Percentiles rank a stretch among this genome's conserved stretches.
phyloP scores from a whole-genome alignment of 30 jellyfish, hydroid and myxozoan species.

The Catostylus mosaicus region DNA sequence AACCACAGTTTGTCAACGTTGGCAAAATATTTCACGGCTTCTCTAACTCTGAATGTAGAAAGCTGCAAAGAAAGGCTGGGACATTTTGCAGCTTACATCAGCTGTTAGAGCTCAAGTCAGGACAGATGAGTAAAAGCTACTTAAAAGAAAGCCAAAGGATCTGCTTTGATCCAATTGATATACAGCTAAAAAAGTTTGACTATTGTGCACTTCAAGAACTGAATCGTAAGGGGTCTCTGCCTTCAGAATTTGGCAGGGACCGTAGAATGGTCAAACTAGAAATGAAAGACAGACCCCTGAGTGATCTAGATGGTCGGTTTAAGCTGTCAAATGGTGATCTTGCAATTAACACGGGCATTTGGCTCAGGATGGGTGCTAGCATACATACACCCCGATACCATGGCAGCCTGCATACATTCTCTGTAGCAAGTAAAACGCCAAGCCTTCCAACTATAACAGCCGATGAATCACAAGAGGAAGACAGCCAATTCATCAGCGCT shows the following conservation, averaged over 20 bases:
- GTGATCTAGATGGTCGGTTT: slow-evolving; percentile 6
- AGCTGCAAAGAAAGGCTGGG: slow-evolving; percentile 27
- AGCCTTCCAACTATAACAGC: slow-evolving; percentile 36
- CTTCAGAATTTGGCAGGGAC: slow-evolving; percentile 7
- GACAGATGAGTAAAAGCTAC: slow-evolving; percentile 10
- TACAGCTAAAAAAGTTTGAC: slow-evolving; percentile 8
- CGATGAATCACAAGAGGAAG: slow-evolving; percentile 1
- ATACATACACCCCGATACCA: not conserved
- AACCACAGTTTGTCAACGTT: not conserved
- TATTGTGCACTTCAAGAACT: not conserved
- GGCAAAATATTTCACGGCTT: slow-evolving; percentile 24
- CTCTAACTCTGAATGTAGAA: not conserved
- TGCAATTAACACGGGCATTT: not conserved
- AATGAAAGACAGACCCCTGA: slow-evolving; percentile 12
- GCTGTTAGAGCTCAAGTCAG: slow-evolving; percentile 8
- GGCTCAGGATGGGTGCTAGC: slow-evolving; percentile 3
- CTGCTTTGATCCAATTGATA: slow-evolving; percentile 34
- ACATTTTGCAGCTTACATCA: slow-evolving; percentile 26
- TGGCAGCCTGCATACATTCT: slow-evolving; percentile 6
- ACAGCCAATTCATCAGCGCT: too few relatives aligned
- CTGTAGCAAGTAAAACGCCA: slow-evolving; percentile 17
- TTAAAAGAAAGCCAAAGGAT: slow-evolving; percentile 1
- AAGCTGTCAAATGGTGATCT: not conserved
- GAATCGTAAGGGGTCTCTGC: not conserved
- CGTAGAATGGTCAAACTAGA: slow-evolving; percentile 23